Percentiles rank a stretch among this genome's conserved stretches.
These are phyloP conservation scores for Calosoma granatense DNA, from an alignment of 1,140 invertebrate genomes.

Conservation along the genomic window DNA sequence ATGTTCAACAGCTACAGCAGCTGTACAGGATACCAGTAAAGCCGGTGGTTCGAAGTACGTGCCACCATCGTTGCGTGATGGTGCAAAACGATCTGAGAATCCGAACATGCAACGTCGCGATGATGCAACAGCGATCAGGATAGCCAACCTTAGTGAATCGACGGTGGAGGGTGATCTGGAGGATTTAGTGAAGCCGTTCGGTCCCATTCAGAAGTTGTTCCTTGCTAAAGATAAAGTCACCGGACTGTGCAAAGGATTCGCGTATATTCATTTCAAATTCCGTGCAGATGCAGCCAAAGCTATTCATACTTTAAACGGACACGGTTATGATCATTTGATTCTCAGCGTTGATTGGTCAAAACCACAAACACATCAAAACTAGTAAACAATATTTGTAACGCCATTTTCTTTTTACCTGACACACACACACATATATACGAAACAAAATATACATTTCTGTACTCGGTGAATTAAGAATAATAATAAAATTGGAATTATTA, in stretches of 20 bases:
- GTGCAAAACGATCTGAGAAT: slow-evolving; percentile 62
- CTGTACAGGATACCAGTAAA: slow-evolving; percentile 34
- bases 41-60: slow-evolving; percentile 57
- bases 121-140: slow-evolving; percentile 81
- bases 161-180: slow-evolving; percentile 92
- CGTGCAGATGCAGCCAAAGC: slow-evolving; percentile 84
- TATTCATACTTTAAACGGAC: slow-evolving; percentile 81
- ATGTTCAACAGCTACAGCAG: background rate
- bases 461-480: too few species aligned
- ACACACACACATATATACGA: background rate
- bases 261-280: slow-evolving; percentile 91
- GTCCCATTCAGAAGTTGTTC: slow-evolving; percentile 77
- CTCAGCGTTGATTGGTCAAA: slow-evolving; percentile 99
- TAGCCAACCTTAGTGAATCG: slow-evolving; percentile 95
- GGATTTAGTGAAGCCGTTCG: slow-evolving; percentile 88
- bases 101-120: slow-evolving; percentile 59
- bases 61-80: slow-evolving; percentile 79
- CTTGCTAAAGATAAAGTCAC: slow-evolving; percentile 77
- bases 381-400: too few species aligned
- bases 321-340: slow-evolving; percentile 97
- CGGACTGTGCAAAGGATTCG: slow-evolving; percentile 85
- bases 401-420: slow-evolving; percentile 21
- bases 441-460: too few species aligned
- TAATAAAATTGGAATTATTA: too few species aligned
- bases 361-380: slow-evolving; percentile 44